Base-by-base conservation (phyloP, 2,888 invertebrate species). In the Sisyra nigra region DNA sequence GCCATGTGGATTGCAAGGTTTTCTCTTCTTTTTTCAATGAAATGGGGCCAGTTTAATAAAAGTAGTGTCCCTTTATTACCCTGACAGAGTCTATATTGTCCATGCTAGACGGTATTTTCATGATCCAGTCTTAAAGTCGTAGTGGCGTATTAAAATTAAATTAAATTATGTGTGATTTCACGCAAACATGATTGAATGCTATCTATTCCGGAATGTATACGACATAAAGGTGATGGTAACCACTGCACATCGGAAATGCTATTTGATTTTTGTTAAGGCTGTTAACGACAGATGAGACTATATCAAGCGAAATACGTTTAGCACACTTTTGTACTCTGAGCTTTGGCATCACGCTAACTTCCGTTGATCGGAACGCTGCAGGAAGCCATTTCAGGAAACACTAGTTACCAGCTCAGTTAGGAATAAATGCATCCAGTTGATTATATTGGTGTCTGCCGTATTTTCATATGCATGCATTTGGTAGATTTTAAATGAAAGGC, bases 361-460 rank as follows among this genome's bases (percentile, higher is more conserved):
- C 42, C 42, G 42, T 42, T 42, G 42, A 42, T 35, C 42, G 42
- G 42, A 42, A 35, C 19, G 31, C 14, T n/a, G 17, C 19, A 14
- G 15, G 13, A 30, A 32, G 42, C 35, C 42, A 35, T 34, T 42
- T 15, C 36, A 35, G 35, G 30, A 42, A 42, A 42, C 17, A 18
- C 37, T 37, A 35, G 42, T 42, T 42, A 42, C 42, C 42, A 42
- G 34, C 35, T 42, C 40, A 18, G 40, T 40, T 40, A 15, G 15
- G 32, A 31, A 19, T 29, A 31, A 40, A 31, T 19, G 30, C 17
- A 37, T 29, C 14, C 24, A 13, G 31, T 10, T 40, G 14, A 40
- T 38, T 11, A 11, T n/a, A 29, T 40, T 34, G 34, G 13, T 34
- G 11, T 24, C 14, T 34, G 15, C 15, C 29, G 30, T n/a, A 11